Percentiles rank a stretch among this genome's conserved stretches.
Conservation (phyloP, 2,797 vertebrate species). For the Eremophila alpestris region DNA sequence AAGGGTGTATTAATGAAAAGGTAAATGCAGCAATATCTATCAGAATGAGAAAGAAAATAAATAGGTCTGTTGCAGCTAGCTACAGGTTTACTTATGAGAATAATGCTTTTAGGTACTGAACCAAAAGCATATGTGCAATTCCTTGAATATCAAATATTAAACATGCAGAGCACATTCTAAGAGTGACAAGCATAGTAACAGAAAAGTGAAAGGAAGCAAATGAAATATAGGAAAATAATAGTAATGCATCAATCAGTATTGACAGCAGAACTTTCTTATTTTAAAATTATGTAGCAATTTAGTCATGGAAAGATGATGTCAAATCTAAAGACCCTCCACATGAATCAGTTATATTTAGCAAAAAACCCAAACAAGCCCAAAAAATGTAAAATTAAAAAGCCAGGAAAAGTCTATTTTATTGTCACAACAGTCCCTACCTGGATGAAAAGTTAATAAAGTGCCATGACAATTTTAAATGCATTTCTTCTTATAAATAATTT, state of each 20-base stretch:
- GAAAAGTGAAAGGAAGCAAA: not conserved
- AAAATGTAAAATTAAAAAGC: accelerated
- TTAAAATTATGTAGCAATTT: not conserved
- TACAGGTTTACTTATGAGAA: not conserved
- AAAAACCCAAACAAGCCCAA: not conserved
- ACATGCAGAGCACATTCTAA: not conserved
- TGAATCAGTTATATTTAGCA: not conserved
- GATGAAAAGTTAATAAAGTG: not conserved
- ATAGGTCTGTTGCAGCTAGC: not conserved
- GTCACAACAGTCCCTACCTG: not conserved
- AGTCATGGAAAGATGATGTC: not conserved
- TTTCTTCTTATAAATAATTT: not conserved
- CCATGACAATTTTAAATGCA: not conserved
- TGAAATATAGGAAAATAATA: not conserved
- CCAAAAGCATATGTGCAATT: not conserved
- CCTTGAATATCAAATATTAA: constrained; percentile 11
- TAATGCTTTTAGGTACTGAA: not conserved
- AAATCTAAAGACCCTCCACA: not conserved
- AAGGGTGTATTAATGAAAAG: not conserved
- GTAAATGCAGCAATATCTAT: not conserved
- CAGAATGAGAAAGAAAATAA: not conserved
- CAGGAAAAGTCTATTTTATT: not conserved
- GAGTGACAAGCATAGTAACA: not conserved
- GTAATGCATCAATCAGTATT: constrained; percentile 2
- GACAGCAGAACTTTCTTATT: not conserved